Evolutionary conservation across 2,888 invertebrate species (phyloP).

Genomic region (Baccha elongata): DNA sequence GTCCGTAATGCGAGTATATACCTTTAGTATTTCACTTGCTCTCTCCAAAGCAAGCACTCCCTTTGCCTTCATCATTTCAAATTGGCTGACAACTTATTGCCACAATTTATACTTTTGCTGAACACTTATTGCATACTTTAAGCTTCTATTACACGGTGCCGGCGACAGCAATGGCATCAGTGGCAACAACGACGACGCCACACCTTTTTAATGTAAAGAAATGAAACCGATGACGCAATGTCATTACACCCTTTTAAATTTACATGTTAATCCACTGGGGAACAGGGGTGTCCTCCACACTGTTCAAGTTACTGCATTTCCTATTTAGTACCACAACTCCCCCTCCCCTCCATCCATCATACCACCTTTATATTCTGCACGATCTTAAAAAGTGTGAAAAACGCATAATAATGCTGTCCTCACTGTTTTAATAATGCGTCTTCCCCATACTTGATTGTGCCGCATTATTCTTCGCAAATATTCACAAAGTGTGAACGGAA

Average conservation of each 20-base stretch:
- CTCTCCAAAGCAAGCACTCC: not conserved
- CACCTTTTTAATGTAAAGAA: conserved; percentile 43
- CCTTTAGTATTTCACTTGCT: conserved; percentile 23
- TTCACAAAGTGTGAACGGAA: conserved; percentile 66
- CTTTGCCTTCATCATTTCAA: conserved; percentile 1
- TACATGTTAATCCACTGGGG: conserved; percentile 46
- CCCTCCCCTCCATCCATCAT: not conserved
- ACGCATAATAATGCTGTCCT: conserved; percentile 47
- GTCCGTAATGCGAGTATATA: conserved; percentile 51
- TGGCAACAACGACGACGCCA: conserved; percentile 18
- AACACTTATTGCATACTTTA: conserved; percentile 36
- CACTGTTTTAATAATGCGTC: not conserved
- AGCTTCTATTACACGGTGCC: conserved; percentile 3
- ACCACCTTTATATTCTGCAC: not conserved
- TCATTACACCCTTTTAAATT: conserved; percentile 67
- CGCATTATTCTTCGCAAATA: conserved; percentile 65
- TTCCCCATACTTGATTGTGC: conserved; percentile 40
- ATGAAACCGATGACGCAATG: conserved; percentile 59
- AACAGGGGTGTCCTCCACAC: not conserved
- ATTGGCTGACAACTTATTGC: conserved; percentile 62
- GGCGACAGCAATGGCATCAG: not conserved
- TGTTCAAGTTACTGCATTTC: conserved; percentile 64
- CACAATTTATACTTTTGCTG: conserved; percentile 51
- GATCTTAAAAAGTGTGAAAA: conserved; percentile 35
- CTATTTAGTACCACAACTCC: not conserved